These are phyloP conservation scores for Indicator maculatus DNA, from an alignment of 2,113 vertebrate species.

Conservation along the genomic window DNA sequence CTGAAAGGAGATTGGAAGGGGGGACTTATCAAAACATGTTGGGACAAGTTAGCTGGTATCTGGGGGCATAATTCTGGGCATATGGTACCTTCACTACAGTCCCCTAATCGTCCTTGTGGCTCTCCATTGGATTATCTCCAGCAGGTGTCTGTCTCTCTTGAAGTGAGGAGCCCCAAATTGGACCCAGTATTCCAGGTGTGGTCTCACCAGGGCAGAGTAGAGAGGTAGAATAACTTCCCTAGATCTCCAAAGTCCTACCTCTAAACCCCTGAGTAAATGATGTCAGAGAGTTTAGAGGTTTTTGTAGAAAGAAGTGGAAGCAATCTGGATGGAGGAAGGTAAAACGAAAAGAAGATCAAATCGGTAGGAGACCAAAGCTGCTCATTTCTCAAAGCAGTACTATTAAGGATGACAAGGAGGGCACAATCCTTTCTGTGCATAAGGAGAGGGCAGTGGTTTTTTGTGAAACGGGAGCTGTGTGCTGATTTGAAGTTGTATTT, in stretches of 20 bases:
- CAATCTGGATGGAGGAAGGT: neutral
- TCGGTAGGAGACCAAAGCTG: neutral
- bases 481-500: neutral
- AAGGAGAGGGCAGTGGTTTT: accelerated
- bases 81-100: no score
- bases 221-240: no score
- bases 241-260: neutral
- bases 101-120: no score
- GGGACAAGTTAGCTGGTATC: no score
- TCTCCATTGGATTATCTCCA: no score
- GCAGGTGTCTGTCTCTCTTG: no score
- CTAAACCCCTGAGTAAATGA: neutral
- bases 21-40: no score
- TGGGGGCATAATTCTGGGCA: no score
- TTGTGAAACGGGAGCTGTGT: neutral
- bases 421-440: neutral
- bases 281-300: neutral
- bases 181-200: no score
- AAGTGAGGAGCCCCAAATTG: no score
- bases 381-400: neutral
- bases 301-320: neutral
- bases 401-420: neutral
- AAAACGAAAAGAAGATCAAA: neutral
- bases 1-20: no score
- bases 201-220: no score